phyloP scores from a whole-genome alignment of 2,113 vertebrate genomes.

The Engystomops pustulosus region DNA sequence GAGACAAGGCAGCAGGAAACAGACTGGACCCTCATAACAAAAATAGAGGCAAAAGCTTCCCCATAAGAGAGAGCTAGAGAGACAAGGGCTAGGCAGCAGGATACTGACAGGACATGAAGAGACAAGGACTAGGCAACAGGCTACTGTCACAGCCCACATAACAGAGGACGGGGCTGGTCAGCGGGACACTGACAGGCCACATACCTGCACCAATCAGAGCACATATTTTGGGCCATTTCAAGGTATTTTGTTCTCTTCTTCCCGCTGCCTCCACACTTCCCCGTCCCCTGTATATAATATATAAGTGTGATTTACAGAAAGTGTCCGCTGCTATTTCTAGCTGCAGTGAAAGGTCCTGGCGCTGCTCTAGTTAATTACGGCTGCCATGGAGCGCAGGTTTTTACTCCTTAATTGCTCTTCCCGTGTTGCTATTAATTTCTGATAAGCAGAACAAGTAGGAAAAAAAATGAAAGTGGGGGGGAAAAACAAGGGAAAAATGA shows the following conservation, averaged over 20 bases:
- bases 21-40: no score
- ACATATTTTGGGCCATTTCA: no score
- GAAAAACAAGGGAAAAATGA: slow-evolving; percentile 19
- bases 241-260: background rate
- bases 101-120: no score
- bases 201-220: no score
- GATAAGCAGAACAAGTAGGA: slow-evolving; percentile 32
- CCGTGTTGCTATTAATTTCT: slow-evolving; percentile 44
- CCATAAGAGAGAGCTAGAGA: no score
- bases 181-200: no score
- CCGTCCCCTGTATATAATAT: background rate
- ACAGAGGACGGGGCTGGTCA: no score
- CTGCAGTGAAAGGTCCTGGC: background rate
- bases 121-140: no score
- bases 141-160: no score
- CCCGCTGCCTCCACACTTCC: background rate
- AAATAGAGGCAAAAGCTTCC: no score
- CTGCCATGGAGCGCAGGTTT: background rate
- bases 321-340: background rate
- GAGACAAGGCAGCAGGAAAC: no score
- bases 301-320: background rate
- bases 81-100: no score
- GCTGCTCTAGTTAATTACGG: background rate
- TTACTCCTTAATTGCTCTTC: slow-evolving; percentile 38
- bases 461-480: background rate